phyloP scores from a whole-genome alignment of 2,797 vertebrate genomes.

The Knipowitschia caucasica region DNA sequence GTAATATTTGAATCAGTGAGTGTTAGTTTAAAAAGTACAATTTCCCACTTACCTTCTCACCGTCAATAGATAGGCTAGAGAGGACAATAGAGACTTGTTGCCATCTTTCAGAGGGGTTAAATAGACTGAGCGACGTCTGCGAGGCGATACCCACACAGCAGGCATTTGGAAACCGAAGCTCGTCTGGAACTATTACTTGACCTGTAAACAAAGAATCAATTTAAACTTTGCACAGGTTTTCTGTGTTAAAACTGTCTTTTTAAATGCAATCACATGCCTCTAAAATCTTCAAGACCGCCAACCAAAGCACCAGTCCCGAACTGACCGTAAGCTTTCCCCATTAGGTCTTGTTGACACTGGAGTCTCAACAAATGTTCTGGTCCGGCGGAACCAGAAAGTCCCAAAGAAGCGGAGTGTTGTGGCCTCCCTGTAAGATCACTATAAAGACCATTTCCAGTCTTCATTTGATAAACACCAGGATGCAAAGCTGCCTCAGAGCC shows the following conservation, averaged over 20 bases:
- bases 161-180: constrained; percentile 85
- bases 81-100: constrained; percentile 86
- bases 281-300: constrained; percentile 62
- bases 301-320: constrained; percentile 65
- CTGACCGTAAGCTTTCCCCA: constrained; percentile 69
- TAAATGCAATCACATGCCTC: constrained; percentile 75
- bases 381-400: constrained; percentile 52
- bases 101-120: constrained; percentile 92
- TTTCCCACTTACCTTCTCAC: constrained; percentile 80
- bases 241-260: too few relatives aligned
- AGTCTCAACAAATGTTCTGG: constrained; percentile 61
- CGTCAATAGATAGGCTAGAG: constrained; percentile 82
- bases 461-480: constrained; percentile 64
- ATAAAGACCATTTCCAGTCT: constrained; percentile 59
- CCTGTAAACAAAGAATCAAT: constrained; percentile 55
- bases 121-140: constrained; percentile 84
- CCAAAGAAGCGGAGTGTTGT: constrained; percentile 54
- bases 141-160: constrained; percentile 96
- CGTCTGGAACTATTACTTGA: constrained; percentile 86
- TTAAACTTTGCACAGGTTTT: neutral
- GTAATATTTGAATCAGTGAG: too few relatives aligned
- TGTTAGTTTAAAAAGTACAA: too few relatives aligned
- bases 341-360: constrained; percentile 60
- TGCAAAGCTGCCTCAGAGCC: constrained; percentile 64
- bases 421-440: constrained; percentile 58